Conservation (phyloP, 2,888 invertebrate species). For the Idaea aversata region DNA sequence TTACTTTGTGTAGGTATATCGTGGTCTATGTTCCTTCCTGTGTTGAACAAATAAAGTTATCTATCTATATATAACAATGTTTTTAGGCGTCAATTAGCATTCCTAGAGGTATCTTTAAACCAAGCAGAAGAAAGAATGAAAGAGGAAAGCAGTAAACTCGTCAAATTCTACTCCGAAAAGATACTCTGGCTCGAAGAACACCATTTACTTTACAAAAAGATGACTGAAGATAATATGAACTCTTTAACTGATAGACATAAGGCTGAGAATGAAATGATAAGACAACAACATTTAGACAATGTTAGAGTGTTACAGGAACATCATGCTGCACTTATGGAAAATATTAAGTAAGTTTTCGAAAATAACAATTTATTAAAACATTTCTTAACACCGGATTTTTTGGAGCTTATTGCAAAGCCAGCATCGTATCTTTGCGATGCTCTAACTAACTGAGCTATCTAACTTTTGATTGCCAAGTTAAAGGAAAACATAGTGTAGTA, state of each 20-base stretch:
- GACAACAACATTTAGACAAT: constrained; percentile 73
- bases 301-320: constrained; percentile 68
- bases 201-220: constrained; percentile 69
- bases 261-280: constrained; percentile 60
- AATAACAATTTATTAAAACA: not conserved
- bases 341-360: constrained; percentile 65
- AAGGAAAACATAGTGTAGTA: not conserved
- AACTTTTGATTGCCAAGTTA: not conserved
- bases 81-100: constrained; percentile 79
- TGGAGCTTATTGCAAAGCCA: too few species aligned
- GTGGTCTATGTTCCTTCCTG: too few species aligned
- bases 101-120: constrained; percentile 77
- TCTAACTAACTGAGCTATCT: too few species aligned
- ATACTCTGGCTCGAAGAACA: constrained; percentile 76
- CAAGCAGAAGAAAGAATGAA: constrained; percentile 81
- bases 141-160: constrained; percentile 77
- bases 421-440: too few species aligned
- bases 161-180: constrained; percentile 74
- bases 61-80: constrained; percentile 13
- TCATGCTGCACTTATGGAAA: constrained; percentile 78
- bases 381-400: too few species aligned
- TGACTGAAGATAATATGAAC: constrained; percentile 74
- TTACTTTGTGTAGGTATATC: too few species aligned
- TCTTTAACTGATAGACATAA: constrained; percentile 71
- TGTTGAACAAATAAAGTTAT: too few species aligned